These are phyloP conservation scores for Podarcis siculus DNA, from an alignment of 2,797 vertebrate species.

Conservation along the genomic window DNA sequence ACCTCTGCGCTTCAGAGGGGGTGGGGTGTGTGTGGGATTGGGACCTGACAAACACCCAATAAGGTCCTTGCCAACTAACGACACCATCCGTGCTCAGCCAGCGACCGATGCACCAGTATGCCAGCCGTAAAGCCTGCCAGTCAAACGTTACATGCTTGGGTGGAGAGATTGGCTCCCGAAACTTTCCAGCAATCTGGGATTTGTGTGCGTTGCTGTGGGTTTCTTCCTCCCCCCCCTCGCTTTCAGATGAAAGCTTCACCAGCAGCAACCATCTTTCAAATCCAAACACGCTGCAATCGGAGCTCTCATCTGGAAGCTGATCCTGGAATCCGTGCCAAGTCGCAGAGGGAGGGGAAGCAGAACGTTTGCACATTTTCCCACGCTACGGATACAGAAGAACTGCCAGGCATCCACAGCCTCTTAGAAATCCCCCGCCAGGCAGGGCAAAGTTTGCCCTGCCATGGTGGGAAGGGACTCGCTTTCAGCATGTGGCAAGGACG, in stretches of 20 bases:
- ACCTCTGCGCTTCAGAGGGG: background rate
- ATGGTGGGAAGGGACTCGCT: background rate
- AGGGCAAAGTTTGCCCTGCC: conserved; percentile 14
- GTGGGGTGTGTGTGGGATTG: background rate
- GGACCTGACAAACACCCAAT: conserved; percentile 10
- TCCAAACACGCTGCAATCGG: conserved; percentile 41
- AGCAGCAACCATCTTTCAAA: conserved; percentile 33
- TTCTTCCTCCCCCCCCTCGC: too few relatives aligned
- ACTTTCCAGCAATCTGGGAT: conserved; percentile 52
- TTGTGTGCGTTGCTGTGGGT: background rate
- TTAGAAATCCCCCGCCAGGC: conserved; percentile 42
- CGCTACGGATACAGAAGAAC: conserved; percentile 37
- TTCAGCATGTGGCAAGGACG: background rate
- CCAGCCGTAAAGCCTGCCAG: background rate
- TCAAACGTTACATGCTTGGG: background rate
- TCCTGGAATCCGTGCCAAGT: conserved; percentile 2
- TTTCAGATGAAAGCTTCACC: background rate
- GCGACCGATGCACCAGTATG: background rate
- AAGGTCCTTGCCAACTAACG: accelerated
- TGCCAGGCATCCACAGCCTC: conserved; percentile 41
- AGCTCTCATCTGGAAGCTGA: conserved; percentile 46
- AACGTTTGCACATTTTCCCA: conserved; percentile 55
- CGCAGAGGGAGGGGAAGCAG: background rate
- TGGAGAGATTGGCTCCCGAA: background rate
- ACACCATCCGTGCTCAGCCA: accelerated